A percentile compares a stretch with the other conserved stretches of the same genome.
Evolutionary conservation across 1,140 invertebrate genomes (phyloP).

Genomic region (Dreissena rostriformis): DNA sequence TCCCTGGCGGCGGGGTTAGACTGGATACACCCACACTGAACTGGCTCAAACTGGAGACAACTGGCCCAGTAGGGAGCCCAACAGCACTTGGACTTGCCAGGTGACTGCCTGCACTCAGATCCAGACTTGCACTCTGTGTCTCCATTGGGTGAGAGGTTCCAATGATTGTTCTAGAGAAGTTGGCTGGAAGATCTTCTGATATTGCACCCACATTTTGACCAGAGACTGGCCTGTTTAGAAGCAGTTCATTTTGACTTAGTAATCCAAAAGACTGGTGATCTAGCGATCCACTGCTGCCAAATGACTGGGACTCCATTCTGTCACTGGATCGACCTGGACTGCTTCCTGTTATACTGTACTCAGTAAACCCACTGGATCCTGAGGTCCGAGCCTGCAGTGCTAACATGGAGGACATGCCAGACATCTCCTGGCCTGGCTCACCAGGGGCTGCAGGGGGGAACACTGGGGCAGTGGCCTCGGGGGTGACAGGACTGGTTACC

Average conservation of each 20-base stretch:
- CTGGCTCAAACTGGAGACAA: constrained; percentile 10
- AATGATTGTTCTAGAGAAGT: neutral
- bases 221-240: neutral
- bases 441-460: neutral
- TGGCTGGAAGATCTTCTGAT: neutral
- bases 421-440: too few species aligned
- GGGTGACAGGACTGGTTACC: neutral
- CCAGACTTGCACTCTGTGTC: constrained; percentile 16
- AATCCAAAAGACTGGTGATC: constrained; percentile 12
- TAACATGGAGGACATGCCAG: too few species aligned
- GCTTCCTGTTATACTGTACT: constrained; percentile 37
- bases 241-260: constrained; percentile 13
- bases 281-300: constrained; percentile 1
- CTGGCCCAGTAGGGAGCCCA: neutral
- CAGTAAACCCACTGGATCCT: constrained; percentile 20
- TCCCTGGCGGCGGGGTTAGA: neutral
- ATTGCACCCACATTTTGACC: neutral
- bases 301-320: constrained; percentile 13
- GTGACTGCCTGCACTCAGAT: neutral
- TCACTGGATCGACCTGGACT: constrained; percentile 19
- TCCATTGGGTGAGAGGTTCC: neutral
- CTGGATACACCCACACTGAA: constrained; percentile 3
- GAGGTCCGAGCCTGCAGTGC: constrained; percentile 15
- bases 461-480: neutral
- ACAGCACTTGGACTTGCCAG: neutral